Evolutionary conservation across 2,797 vertebrate genomes (phyloP).

Genomic region (Choloepus didactylus): DNA sequence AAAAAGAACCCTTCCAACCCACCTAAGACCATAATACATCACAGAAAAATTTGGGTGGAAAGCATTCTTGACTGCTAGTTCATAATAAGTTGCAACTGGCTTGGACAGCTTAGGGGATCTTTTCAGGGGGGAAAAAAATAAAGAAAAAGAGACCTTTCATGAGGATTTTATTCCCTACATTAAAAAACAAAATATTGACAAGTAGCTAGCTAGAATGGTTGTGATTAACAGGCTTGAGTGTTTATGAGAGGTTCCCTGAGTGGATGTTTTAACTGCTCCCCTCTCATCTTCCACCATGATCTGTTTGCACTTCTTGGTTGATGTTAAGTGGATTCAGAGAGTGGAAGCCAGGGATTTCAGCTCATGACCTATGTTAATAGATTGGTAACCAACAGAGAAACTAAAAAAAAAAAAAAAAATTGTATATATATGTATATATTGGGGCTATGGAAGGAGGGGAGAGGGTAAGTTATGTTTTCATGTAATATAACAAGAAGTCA

Average conservation of each 20-base stretch:
- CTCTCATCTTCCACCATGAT: background rate
- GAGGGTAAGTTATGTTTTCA: background rate
- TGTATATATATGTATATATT: background rate
- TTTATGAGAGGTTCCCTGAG: background rate
- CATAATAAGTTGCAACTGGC: conserved; percentile 4
- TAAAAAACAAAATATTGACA: conserved; percentile 23
- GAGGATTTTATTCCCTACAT: background rate
- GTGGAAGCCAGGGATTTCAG: background rate
- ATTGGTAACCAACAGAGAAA: background rate
- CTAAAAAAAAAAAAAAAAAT: no score
- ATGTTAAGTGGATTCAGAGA: background rate
- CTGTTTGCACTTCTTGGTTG: background rate
- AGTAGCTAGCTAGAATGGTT: background rate
- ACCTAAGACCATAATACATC: conserved; percentile 26
- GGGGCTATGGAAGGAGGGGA: no score
- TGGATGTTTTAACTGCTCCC: background rate
- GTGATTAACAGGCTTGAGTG: background rate
- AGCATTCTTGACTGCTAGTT: conserved; percentile 49
- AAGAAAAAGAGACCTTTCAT: background rate
- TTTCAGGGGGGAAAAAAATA: background rate
- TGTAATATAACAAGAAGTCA: background rate
- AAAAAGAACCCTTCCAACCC: conserved; percentile 23
- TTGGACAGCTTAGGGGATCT: background rate
- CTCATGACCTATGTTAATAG: background rate
- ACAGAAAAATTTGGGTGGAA: background rate